phyloP scores from a whole-genome alignment of 2,113 vertebrate genomes.

The rat (Rattus norvegicus) region GRCr8 NC_086035.1:30301001-30301500 shows the following conservation, averaged over 20 bases:
- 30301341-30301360: not conserved
- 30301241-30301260: not conserved
- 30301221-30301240: not conserved
- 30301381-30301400: slow-evolving; percentile 85
- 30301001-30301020: not conserved
- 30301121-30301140: not conserved
- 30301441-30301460: slow-evolving; percentile 94
- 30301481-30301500: not conserved
- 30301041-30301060: slow-evolving; percentile 1
- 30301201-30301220: not conserved
- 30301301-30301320: not conserved
- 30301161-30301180: not conserved
- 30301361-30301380: slow-evolving; percentile 91
- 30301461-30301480: slow-evolving; percentile 68
- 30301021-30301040: slow-evolving; percentile 4
- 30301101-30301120: not conserved
- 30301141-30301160: not conserved
- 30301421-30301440: slow-evolving; percentile 94
- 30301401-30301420: slow-evolving; percentile 86
- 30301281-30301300: slow-evolving; percentile 4
- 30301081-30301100: slow-evolving; percentile 33
- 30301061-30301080: not conserved
- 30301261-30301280: not conserved
- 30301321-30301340: not conserved
- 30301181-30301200: not conserved